Conservation (phyloP, 1,140 invertebrate species). For the Littorina saxatilis region DNA sequence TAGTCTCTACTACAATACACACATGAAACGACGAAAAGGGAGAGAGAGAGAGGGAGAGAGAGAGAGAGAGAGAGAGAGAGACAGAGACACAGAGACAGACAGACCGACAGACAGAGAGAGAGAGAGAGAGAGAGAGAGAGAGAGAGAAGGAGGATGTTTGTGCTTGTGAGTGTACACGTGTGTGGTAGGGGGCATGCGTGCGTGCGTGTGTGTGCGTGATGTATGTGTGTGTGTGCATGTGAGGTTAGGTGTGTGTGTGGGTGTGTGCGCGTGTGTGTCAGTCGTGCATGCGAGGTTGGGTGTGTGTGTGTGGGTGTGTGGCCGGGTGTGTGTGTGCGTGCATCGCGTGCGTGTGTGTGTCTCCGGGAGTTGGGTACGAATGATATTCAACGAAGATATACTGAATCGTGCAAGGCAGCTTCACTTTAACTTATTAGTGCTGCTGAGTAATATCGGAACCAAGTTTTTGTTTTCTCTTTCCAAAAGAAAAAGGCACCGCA, state of each 20-base stretch:
- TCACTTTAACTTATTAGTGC: no score
- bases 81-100: not conserved
- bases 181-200: not conserved
- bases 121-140: not conserved
- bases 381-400: no score
- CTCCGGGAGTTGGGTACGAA: no score
- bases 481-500: no score
- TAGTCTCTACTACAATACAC: no score
- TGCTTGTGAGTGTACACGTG: not conserved
- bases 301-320: constrained; percentile 2
- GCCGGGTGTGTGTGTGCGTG: not conserved
- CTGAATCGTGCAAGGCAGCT: no score
- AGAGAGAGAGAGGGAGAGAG: not conserved
- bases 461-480: no score
- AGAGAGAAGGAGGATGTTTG: no score
- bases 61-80: not conserved
- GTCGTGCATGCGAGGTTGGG: not conserved
- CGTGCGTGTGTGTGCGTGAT: constrained; percentile 14
- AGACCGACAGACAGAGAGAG: not conserved
- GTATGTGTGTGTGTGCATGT: constrained; percentile 12
- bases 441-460: no score
- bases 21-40: not conserved
- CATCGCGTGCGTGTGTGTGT: not conserved
- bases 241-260: not conserved
- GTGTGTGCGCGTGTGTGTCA: not conserved